Evolutionary conservation across 23 tunicate species (phyloP).

Genomic region (Botrylloides violaceus): DNA sequence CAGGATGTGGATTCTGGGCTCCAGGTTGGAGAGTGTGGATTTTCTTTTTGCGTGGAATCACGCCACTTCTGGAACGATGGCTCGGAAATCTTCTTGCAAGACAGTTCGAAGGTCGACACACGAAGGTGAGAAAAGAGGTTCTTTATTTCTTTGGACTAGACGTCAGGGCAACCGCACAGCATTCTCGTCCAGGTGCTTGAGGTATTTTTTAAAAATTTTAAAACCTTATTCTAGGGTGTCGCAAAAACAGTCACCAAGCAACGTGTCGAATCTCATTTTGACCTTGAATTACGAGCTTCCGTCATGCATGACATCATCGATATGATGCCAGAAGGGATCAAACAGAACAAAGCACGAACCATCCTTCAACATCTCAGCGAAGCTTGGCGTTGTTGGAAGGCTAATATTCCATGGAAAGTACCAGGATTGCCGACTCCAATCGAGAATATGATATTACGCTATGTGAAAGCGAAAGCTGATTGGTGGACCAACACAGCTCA

Average conservation of each 20-base stretch:
- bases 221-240: slow-evolving; percentile 61
- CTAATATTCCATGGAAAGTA: slow-evolving; percentile 99
- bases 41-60: slow-evolving; percentile 96
- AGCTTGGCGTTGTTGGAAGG: slow-evolving; percentile 99
- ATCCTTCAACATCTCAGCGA: slow-evolving; percentile 97
- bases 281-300: slow-evolving; percentile 95
- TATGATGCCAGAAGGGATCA: slow-evolving; percentile 99
- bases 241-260: slow-evolving; percentile 99
- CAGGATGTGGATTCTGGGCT: slow-evolving; percentile 99
- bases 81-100: slow-evolving; percentile 96
- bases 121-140: slow-evolving; percentile 45
- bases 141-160: too few relatives aligned
- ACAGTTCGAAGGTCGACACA: slow-evolving; percentile 97
- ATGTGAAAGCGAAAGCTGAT: slow-evolving; percentile 98
- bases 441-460: slow-evolving; percentile 96
- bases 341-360: slow-evolving; percentile 97
- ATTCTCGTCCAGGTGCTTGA: too few relatives aligned
- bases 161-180: too few relatives aligned
- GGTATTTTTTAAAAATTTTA: too few relatives aligned
- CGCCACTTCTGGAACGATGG: slow-evolving; percentile 95
- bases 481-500: slow-evolving; percentile 99
- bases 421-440: slow-evolving; percentile 98
- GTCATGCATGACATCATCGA: slow-evolving; percentile 99
- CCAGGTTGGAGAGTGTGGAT: slow-evolving; percentile 99
- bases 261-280: slow-evolving; percentile 96